These are phyloP conservation scores for Morelia viridis DNA, from an alignment of 2,797 vertebrate genomes.

Conservation along the genomic window DNA sequence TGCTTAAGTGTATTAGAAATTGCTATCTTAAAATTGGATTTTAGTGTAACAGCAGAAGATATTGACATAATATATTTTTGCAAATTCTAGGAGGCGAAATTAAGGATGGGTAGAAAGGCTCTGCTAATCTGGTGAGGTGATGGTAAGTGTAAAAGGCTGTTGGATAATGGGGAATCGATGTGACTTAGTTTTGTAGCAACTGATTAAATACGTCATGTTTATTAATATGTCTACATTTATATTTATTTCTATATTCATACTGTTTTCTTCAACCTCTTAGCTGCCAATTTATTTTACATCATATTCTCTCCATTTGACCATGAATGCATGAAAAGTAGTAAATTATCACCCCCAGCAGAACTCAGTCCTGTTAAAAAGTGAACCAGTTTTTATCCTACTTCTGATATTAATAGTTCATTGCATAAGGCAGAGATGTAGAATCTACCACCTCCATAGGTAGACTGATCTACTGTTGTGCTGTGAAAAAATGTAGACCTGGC, in stretches of 20 bases:
- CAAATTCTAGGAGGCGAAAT: conserved; percentile 29
- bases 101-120: conserved; percentile 11
- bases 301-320: background rate
- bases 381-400: background rate
- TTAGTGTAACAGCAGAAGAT: background rate
- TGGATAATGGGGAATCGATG: background rate
- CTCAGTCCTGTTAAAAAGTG: background rate
- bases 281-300: conserved; percentile 15
- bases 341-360: conserved; percentile 28
- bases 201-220: conserved; percentile 10
- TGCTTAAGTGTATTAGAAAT: background rate
- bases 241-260: background rate
- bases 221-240: conserved; percentile 6
- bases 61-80: conserved; percentile 18
- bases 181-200: conserved; percentile 6
- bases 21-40: background rate
- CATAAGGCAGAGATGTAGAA: background rate
- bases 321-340: conserved; percentile 19
- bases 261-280: conserved; percentile 7
- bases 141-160: conserved; percentile 20
- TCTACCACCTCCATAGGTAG: background rate
- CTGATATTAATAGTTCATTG: background rate
- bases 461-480: background rate
- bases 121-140: background rate
- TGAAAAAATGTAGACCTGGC: background rate